phyloP scores from a whole-genome alignment of 2,113 vertebrate species.

The Pangasianodon gigas region DNA sequence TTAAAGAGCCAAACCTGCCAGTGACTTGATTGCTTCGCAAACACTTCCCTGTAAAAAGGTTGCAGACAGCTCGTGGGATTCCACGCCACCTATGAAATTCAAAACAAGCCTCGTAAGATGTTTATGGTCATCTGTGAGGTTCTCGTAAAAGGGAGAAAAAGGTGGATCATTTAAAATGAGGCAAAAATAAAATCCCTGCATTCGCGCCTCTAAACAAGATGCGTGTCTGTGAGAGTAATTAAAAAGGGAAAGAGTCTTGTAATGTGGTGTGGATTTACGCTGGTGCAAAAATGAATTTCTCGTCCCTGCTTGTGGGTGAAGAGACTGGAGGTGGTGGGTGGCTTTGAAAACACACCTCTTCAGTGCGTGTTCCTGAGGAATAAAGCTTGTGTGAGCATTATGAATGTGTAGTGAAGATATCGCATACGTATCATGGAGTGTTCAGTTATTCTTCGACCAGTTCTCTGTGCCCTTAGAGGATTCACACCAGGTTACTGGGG shows the following conservation, averaged over 20 bases:
- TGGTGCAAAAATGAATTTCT: conserved; percentile 43
- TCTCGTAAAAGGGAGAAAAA: conserved; percentile 58
- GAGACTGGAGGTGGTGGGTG: not conserved
- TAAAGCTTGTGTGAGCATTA: not conserved
- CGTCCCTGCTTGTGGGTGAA: not conserved
- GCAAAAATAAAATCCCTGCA: conserved; percentile 35
- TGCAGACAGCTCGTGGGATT: conserved; percentile 61
- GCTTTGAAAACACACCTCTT: not conserved
- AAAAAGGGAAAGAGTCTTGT: conserved; percentile 70
- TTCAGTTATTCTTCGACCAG: not conserved
- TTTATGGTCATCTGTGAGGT: conserved; percentile 67
- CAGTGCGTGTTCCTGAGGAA: not conserved
- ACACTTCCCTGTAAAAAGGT: conserved; percentile 59
- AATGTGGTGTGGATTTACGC: conserved; percentile 54
- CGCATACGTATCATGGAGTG: not conserved
- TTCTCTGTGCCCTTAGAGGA: not conserved
- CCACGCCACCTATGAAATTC: conserved; percentile 71
- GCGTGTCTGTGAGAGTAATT: conserved; percentile 75
- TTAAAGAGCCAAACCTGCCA: conserved; percentile 20
- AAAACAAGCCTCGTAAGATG: conserved; percentile 69
- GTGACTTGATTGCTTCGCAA: conserved; percentile 55
- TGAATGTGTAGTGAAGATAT: not conserved
- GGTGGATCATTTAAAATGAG: conserved; percentile 56
- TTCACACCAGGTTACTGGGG: not conserved
- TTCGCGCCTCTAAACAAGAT: conserved; percentile 71